Base-by-base conservation (phyloP, 1,140 invertebrate species). In the Caenorhabditis latens region DNA sequence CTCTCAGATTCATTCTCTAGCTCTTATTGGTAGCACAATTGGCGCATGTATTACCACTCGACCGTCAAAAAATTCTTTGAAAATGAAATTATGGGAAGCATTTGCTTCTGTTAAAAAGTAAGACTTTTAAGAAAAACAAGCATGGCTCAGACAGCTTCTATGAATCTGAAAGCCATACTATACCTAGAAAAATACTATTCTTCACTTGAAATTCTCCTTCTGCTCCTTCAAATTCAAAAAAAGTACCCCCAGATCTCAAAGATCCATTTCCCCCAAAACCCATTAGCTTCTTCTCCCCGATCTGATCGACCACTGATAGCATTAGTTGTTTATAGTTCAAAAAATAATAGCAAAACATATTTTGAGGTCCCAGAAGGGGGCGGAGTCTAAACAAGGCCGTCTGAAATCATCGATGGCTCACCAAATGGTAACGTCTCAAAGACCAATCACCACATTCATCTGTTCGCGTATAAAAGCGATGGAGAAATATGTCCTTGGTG, bases 361-460 rank as follows among this genome's bases (percentile, higher is more conserved):
- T 53, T 63, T 32, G 61, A 63, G 61, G 61, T 63, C 61, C 61
- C 61, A 24, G n/a, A 63, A 63, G 24, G 61, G 24, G 61, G 61
- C 61, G 61, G 24, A 24, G 61, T 24, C 19, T 58, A 19, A 58
- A 58, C n/a, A n/a, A 16, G 4, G 55, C n/a, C n/a, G n/a, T 58
- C 24, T 11, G n/a, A 32, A 58, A 58, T n/a, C 57, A 58, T n/a
- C 8, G 57, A 63, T 63, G 61, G 61, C 61, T 63, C 61, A 63
- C 61, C 57, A 58, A n/a, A 63, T 13, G n/a, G 61, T 63, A 63
- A 63, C 61, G n/a, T 63, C 61, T 63, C 61, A 63, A 63, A 63
- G 61, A 63, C 61, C 61, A 63, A 63, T 63, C 61, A 63, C n/a
- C 61, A 63, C 21, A 63, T 32, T 63, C 61, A 40, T 40, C 61